A percentile compares a stretch with the other conserved stretches of the same genome.
phyloP scores from a whole-genome alignment of 2,888 invertebrate genomes.

The Leptura quadrifasciata region DNA sequence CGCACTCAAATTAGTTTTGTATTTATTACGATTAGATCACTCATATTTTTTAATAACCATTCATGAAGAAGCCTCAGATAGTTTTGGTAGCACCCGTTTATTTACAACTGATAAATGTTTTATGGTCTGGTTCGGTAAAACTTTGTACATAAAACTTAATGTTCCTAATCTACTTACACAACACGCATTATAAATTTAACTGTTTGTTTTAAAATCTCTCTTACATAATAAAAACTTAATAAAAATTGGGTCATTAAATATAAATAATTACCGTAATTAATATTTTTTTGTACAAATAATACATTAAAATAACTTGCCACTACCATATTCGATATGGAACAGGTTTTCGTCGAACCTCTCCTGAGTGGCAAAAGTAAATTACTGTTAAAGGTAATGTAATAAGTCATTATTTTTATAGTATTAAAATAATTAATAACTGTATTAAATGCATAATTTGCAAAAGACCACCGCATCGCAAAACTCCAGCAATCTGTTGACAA shows the following conservation, averaged over 20 bases:
- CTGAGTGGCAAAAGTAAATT: not conserved
- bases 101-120: not conserved
- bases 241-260: not conserved
- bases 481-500: too few species aligned
- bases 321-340: not conserved
- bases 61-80: not conserved
- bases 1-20: too few species aligned
- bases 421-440: not conserved
- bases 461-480: slow-evolving; percentile 16
- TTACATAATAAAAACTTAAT: not conserved
- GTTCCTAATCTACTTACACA: not conserved
- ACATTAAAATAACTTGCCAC: not conserved
- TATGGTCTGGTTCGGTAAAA: not conserved
- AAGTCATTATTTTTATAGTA: not conserved
- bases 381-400: slow-evolving; percentile 9
- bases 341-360: not conserved
- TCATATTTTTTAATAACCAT: too few species aligned
- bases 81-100: not conserved
- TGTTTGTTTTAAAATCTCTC: not conserved
- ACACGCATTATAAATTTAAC: not conserved
- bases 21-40: too few species aligned
- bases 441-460: not conserved
- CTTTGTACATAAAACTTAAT: not conserved
- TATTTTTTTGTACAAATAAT: not conserved
- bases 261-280: not conserved